Evolutionary conservation across 2,797 vertebrate genomes (phyloP).

Genomic region (Schizopygopsis pylzovi): DNA sequence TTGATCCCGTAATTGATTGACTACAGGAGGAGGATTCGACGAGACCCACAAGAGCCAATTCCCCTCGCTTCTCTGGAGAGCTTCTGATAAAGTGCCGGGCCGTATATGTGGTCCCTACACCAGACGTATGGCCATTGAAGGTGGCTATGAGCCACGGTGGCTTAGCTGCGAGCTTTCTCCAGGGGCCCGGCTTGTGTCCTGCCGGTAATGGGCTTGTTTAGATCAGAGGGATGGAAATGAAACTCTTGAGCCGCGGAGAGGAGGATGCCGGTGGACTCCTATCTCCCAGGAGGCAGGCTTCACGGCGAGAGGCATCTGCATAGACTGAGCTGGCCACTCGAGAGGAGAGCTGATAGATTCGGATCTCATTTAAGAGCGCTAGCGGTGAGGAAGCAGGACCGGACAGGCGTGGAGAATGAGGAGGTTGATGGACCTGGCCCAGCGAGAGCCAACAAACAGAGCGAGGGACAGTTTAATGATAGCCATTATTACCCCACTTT

Average conservation of each 20-base stretch:
- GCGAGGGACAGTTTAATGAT: constrained; percentile 43
- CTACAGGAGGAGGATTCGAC: constrained; percentile 82
- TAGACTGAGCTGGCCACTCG: constrained; percentile 47
- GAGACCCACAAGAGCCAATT: constrained; percentile 80
- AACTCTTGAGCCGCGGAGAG: constrained; percentile 74
- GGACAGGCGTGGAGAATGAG: constrained; percentile 63
- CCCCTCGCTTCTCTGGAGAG: constrained; percentile 78
- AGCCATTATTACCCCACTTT: constrained; percentile 50
- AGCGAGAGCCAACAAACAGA: constrained; percentile 15
- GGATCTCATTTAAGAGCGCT: constrained; percentile 74
- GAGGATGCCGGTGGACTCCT: constrained; percentile 69
- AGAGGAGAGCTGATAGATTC: constrained; percentile 71
- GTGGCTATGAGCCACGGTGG: constrained; percentile 77
- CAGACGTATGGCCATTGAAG: constrained; percentile 73
- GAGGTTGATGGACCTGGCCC: constrained; percentile 27
- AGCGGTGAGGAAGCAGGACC: constrained; percentile 58
- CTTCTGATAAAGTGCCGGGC: constrained; percentile 79
- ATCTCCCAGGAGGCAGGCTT: constrained; percentile 71
- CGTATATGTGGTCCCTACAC: constrained; percentile 63
- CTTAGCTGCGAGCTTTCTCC: constrained; percentile 74
- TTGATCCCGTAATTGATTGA: constrained; percentile 87
- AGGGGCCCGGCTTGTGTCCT: constrained; percentile 68
- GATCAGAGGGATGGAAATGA: constrained; percentile 85
- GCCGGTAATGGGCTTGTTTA: constrained; percentile 84
- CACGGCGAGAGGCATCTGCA: constrained; percentile 53